A percentile compares a stretch with the other conserved stretches of the same genome.
Evolutionary conservation across 2,113 vertebrate species (phyloP).

Genomic region (Oxyura jamaicensis): DNA sequence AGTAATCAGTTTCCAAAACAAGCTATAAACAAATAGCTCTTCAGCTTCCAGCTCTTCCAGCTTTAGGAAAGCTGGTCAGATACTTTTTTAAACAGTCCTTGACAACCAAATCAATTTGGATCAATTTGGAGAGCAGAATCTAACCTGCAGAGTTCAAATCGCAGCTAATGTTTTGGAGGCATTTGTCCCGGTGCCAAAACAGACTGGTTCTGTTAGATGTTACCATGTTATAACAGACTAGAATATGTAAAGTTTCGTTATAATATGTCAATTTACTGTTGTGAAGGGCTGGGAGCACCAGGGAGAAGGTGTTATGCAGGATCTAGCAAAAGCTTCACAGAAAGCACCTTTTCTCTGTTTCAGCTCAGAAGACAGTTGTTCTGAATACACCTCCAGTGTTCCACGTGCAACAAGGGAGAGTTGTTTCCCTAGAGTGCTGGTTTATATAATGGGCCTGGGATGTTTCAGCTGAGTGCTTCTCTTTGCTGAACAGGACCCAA

Average conservation of each 20-base stretch:
- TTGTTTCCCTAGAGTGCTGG: not conserved
- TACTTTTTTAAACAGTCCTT: not conserved
- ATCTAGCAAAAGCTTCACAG: not conserved
- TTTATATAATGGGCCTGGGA: not conserved
- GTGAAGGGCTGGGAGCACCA: not conserved
- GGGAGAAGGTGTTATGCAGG: not conserved
- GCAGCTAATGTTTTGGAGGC: not conserved
- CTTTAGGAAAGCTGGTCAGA: not conserved
- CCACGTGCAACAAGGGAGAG: not conserved
- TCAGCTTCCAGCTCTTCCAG: no score
- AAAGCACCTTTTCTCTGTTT: not conserved
- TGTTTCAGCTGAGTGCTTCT: not conserved
- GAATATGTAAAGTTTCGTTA: not conserved
- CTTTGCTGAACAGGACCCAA: not conserved
- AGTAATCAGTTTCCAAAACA: not conserved
- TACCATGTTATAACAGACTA: not conserved
- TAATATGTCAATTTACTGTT: not conserved
- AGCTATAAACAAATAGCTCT: not conserved
- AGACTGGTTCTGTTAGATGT: not conserved
- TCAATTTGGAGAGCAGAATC: not conserved
- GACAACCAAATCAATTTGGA: not conserved
- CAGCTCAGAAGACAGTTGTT: not conserved
- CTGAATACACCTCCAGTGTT: not conserved
- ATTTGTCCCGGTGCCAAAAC: not conserved
- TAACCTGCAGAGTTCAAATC: not conserved